Evolutionary conservation across 2,888 invertebrate genomes (phyloP).

Genomic region (Acrobasis repandana): DNA sequence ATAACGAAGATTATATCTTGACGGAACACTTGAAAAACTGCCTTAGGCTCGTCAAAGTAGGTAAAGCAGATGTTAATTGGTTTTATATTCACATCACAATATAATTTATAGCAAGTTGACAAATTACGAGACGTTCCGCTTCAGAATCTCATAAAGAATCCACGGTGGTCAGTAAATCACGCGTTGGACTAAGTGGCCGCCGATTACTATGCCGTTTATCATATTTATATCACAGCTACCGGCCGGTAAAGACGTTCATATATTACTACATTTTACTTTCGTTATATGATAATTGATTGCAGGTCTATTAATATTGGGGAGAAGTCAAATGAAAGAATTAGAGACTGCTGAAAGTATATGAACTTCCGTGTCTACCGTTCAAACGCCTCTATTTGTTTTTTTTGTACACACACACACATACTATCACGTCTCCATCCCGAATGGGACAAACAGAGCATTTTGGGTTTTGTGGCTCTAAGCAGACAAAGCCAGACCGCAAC

Average conservation of each 20-base stretch:
- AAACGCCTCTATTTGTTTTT: too few species aligned
- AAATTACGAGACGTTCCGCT: constrained; percentile 6
- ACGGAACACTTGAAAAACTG: too few species aligned
- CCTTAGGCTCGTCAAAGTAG: too few species aligned
- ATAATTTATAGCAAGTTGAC: constrained; percentile 2
- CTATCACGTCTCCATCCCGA: too few species aligned
- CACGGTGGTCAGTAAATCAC: constrained; percentile 22
- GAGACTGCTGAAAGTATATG: not conserved
- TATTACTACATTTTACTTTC: constrained; percentile 10
- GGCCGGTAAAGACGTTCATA: constrained; percentile 8
- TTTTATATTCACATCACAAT: too few species aligned
- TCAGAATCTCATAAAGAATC: not conserved
- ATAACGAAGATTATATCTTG: too few species aligned
- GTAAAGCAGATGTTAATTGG: too few species aligned
- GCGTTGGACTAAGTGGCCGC: constrained; percentile 21
- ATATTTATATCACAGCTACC: constrained; percentile 20
- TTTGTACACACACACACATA: too few species aligned
- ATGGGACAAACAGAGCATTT: too few species aligned
- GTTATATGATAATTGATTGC: constrained; percentile 3
- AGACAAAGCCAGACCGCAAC: too few species aligned
- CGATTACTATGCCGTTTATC: constrained; percentile 24
- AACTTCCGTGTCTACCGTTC: too few species aligned
- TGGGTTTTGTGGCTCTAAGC: too few species aligned
- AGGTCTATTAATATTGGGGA: not conserved
- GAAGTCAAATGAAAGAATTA: constrained; percentile 1